phyloP scores from a whole-genome alignment of 2,888 invertebrate species.

The Notodonta ziczac region DNA sequence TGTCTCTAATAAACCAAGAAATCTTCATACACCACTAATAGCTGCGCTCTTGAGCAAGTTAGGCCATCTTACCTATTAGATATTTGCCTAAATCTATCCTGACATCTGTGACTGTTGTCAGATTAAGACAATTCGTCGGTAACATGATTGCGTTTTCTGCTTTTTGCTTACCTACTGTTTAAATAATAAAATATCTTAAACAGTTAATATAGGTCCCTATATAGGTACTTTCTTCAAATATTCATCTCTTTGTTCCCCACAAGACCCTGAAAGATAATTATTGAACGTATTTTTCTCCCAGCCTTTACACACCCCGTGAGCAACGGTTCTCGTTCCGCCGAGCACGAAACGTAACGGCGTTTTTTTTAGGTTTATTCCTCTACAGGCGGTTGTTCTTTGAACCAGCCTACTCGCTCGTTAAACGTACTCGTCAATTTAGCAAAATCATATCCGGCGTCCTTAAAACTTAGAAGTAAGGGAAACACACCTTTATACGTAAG shows the following conservation, averaged over 20 bases:
- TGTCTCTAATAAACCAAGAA: too few relatives aligned
- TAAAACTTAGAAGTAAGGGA: conserved; percentile 6
- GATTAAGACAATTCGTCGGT: too few relatives aligned
- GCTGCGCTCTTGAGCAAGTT: too few relatives aligned
- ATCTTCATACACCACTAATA: too few relatives aligned
- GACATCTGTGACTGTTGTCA: too few relatives aligned
- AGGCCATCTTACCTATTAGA: too few relatives aligned
- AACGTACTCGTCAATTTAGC: conserved; percentile 45
- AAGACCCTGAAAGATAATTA: conserved; percentile 13
- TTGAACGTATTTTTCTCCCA: conserved; percentile 35
- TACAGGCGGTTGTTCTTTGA: conserved; percentile 61
- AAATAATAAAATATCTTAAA: too few relatives aligned
- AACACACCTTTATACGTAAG: conserved; percentile 14
- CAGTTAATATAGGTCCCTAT: background rate
- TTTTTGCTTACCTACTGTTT: too few relatives aligned
- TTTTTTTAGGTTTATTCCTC: conserved; percentile 61
- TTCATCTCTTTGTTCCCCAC: background rate
- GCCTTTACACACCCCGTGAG: conserved; percentile 36
- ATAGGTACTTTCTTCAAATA: background rate
- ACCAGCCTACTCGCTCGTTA: conserved; percentile 63
- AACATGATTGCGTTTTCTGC: too few relatives aligned
- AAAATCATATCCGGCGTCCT: conserved; percentile 12
- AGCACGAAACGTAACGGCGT: conserved; percentile 58
- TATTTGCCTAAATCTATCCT: too few relatives aligned
- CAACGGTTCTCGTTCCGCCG: conserved; percentile 60